phyloP scores from a whole-genome alignment of 64 coral and sea anemone species.

The Stichodactyla helianthus region DNA sequence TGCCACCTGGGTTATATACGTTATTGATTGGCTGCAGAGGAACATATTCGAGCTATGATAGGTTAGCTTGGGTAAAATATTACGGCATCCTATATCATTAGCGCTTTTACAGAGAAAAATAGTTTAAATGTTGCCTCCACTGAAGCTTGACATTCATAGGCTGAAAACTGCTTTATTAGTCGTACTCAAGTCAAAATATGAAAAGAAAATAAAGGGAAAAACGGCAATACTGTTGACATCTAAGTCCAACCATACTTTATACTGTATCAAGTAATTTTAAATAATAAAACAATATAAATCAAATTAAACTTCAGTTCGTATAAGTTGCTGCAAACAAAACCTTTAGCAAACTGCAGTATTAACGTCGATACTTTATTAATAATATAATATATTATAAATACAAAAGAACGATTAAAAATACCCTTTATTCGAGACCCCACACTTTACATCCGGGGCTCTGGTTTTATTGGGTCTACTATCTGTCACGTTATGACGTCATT shows the following conservation, averaged over 20 bases:
- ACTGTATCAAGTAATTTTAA: too few species aligned
- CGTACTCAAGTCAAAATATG: too few species aligned
- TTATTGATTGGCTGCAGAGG: not conserved
- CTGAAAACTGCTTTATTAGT: too few species aligned
- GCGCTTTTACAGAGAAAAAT: not conserved
- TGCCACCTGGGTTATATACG: not conserved
- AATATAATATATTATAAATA: not conserved
- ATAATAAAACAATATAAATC: not conserved
- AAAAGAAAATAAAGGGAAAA: too few species aligned
- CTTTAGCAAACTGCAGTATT: not conserved
- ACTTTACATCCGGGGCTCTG: not conserved
- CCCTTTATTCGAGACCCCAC: not conserved
- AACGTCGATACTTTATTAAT: not conserved
- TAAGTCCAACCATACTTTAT: too few species aligned
- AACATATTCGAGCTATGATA: not conserved
- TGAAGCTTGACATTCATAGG: too few species aligned
- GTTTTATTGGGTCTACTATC: not conserved
- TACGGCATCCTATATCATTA: constrained; percentile 14
- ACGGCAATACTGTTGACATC: too few species aligned
- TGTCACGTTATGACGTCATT: not conserved
- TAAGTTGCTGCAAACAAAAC: not conserved
- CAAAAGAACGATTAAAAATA: constrained; percentile 7
- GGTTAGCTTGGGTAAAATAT: not conserved
- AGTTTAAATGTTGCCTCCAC: too few species aligned
- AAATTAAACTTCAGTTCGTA: not conserved